These are phyloP conservation scores for Geococcyx californianus DNA, from an alignment of 2,113 vertebrate genomes.

Conservation along the genomic window DNA sequence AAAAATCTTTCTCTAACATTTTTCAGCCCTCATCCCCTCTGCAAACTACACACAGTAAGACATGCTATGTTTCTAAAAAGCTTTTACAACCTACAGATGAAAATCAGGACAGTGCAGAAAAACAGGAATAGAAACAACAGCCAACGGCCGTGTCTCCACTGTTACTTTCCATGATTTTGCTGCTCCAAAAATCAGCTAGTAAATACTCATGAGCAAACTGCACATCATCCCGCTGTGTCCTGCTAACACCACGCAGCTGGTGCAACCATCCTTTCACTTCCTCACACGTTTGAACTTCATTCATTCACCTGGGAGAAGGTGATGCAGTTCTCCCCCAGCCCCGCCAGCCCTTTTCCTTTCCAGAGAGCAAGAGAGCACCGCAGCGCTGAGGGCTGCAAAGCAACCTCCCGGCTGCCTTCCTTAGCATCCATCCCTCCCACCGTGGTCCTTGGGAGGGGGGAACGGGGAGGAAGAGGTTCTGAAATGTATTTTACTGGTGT, in stretches of 20 bases:
- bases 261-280: not conserved
- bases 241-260: not conserved
- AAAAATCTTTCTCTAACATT: not conserved
- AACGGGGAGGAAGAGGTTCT: not conserved
- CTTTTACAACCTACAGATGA: not conserved
- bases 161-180: not conserved
- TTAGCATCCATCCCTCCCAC: rapidly evolving
- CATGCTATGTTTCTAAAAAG: not conserved
- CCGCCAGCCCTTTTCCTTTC: not conserved
- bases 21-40: not conserved
- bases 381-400: not conserved
- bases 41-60: not conserved
- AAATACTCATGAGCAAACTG: not conserved
- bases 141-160: not conserved
- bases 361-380: not conserved
- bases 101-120: not conserved
- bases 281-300: not conserved
- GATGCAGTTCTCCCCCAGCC: no score
- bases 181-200: not conserved
- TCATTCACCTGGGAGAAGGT: not conserved
- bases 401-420: not conserved
- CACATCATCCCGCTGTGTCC: not conserved
- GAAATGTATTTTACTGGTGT: conserved; percentile 33
- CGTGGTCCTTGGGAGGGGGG: not conserved
- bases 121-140: not conserved